phyloP scores from a whole-genome alignment of 92 coral and sea anemone genomes.

The Paragorgia papillata region DNA sequence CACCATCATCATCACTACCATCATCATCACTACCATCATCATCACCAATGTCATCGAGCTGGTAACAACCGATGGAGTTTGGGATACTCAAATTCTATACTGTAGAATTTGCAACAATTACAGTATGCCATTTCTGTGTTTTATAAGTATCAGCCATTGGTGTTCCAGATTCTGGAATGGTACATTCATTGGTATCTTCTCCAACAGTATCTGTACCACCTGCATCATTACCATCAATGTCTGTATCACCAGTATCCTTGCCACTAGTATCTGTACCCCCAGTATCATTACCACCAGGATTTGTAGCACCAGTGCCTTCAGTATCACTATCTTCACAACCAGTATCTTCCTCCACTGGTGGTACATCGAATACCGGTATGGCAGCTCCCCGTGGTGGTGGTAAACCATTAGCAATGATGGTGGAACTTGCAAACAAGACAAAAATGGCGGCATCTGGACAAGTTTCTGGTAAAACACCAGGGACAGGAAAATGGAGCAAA shows the following conservation, averaged over 20 bases:
- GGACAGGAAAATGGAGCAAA: not conserved
- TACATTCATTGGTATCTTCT: not conserved
- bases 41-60: too few species aligned
- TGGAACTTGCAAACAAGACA: slow-evolving; percentile 36
- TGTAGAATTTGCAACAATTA: too few species aligned
- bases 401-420: slow-evolving; percentile 43
- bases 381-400: slow-evolving; percentile 4
- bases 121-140: too few species aligned
- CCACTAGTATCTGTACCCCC: too few species aligned
- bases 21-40: too few species aligned
- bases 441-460: slow-evolving; percentile 48
- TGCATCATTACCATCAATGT: too few species aligned
- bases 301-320: not conserved
- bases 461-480: not conserved
- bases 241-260: too few species aligned
- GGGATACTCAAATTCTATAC: too few species aligned
- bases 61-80: too few species aligned
- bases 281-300: not conserved
- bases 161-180: not conserved
- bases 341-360: not conserved
- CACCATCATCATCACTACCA: too few species aligned
- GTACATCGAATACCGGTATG: not conserved
- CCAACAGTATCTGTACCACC: not conserved
- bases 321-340: not conserved
- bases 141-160: too few species aligned